phyloP scores from a whole-genome alignment of 2,888 invertebrate genomes.

The Philonicus albiceps region DNA sequence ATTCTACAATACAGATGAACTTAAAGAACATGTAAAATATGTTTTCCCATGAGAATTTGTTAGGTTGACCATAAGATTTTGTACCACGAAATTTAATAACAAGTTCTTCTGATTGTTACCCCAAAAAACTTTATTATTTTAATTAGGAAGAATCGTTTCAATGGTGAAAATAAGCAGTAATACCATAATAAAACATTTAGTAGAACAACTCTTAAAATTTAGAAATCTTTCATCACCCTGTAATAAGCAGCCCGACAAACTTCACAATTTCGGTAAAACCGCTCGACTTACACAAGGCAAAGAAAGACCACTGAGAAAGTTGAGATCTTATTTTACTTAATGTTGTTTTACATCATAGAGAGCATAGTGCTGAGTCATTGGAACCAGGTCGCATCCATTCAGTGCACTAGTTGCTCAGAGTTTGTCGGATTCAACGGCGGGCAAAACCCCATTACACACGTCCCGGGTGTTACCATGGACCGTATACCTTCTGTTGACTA shows the following conservation, averaged over 20 bases:
- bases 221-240: not conserved
- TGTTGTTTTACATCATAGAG: not conserved
- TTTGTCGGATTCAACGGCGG: not conserved
- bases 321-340: not conserved
- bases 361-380: not conserved
- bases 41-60: too few relatives aligned
- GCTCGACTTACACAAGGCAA: not conserved
- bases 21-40: too few relatives aligned
- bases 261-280: not conserved
- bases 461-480: not conserved
- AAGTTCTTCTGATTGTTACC: too few relatives aligned
- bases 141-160: too few relatives aligned
- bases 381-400: not conserved
- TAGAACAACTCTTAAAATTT: not conserved
- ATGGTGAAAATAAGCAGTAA: not conserved
- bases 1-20: too few relatives aligned
- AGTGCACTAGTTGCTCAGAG: not conserved
- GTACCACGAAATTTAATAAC: too few relatives aligned
- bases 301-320: not conserved
- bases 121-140: too few relatives aligned
- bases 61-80: too few relatives aligned
- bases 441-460: not conserved
- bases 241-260: not conserved
- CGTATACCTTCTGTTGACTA: not conserved
- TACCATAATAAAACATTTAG: not conserved